phyloP scores from a whole-genome alignment of 2,113 vertebrate genomes.

The Glaucidium brasilianum region DNA sequence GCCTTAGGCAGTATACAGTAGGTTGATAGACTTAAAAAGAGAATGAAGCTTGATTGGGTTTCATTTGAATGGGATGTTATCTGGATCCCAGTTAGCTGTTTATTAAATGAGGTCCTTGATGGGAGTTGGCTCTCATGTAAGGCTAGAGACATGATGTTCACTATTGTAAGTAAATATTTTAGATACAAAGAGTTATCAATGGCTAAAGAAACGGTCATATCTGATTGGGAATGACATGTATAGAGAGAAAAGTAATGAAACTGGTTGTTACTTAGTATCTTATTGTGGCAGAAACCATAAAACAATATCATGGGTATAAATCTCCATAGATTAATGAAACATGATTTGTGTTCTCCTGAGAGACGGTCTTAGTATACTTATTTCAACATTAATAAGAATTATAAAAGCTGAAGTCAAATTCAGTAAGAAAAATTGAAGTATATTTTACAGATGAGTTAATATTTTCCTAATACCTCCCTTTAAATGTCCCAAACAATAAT shows the following conservation, averaged over 20 bases:
- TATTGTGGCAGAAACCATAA: neutral
- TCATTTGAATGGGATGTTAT: neutral
- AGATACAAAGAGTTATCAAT: neutral
- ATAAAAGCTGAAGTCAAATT: neutral
- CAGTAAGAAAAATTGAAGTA: neutral
- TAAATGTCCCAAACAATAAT: neutral
- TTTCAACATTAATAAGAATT: neutral
- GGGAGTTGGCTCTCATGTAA: neutral
- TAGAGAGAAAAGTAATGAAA: neutral
- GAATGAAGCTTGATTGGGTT: neutral
- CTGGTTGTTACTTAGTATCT: neutral
- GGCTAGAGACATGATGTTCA: neutral
- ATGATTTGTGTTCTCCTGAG: neutral
- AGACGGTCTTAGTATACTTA: neutral
- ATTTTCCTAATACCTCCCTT: neutral
- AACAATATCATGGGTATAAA: neutral
- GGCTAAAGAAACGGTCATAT: neutral
- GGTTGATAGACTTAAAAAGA: neutral
- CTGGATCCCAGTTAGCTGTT: neutral
- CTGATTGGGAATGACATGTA: neutral
- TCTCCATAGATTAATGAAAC: neutral
- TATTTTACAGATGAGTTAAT: neutral
- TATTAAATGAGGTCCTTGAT: neutral
- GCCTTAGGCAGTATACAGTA: fast-evolving
- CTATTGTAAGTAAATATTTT: neutral